Percentiles rank a stretch among this genome's conserved stretches.
Evolutionary conservation across 2,888 invertebrate genomes (phyloP).

Genomic region (Noctuana brunneofusca): DNA sequence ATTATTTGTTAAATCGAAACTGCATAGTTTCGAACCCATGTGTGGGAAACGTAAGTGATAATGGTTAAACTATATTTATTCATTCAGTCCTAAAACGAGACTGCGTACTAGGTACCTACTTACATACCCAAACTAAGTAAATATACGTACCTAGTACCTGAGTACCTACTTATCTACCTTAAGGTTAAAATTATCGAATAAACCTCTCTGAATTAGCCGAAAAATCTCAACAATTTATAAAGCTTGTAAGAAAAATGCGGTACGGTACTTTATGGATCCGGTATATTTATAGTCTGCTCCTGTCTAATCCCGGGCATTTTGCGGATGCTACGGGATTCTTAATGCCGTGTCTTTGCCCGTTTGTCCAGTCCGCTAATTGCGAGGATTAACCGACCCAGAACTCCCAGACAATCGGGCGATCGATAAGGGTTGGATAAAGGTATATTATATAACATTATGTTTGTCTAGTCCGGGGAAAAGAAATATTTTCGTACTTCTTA

Average conservation of each 20-base stretch:
- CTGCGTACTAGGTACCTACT: too few relatives aligned
- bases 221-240: conserved; percentile 30
- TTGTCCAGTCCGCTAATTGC: conserved; percentile 31
- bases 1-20: too few relatives aligned
- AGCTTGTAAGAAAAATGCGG: conserved; percentile 27
- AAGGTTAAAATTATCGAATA: too few relatives aligned
- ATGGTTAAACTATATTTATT: too few relatives aligned
- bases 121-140: too few relatives aligned
- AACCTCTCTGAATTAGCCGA: not conserved
- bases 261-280: conserved; percentile 11
- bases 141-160: too few relatives aligned
- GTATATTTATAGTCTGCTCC: conserved; percentile 29
- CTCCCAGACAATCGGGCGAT: conserved; percentile 18
- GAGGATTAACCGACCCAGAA: conserved; percentile 12
- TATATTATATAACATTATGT: too few relatives aligned
- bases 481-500: not conserved
- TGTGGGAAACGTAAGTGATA: too few relatives aligned
- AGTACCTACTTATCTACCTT: too few relatives aligned
- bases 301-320: conserved; percentile 28
- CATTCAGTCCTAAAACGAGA: too few relatives aligned
- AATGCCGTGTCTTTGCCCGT: conserved; percentile 17
- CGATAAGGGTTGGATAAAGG: conserved; percentile 8
- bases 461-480: not conserved
- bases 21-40: too few relatives aligned
- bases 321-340: conserved; percentile 14